Evolutionary conservation across 2,797 vertebrate species (phyloP).

Genomic region (Perodicticus potto): DNA sequence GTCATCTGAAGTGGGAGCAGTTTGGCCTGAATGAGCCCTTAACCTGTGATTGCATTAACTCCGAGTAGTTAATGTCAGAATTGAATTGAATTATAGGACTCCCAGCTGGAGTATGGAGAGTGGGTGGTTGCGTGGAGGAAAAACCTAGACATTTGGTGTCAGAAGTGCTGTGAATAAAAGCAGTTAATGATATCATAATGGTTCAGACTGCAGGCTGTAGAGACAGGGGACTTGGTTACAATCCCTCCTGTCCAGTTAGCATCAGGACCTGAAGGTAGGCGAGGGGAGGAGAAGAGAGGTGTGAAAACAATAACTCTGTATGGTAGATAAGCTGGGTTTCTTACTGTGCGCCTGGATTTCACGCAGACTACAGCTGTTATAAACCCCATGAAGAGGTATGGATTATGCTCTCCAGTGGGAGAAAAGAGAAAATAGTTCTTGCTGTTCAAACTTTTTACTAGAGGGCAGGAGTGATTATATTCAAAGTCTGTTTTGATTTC

Average conservation of each 20-base stretch:
- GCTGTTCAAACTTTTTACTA: neutral
- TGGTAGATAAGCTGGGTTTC: neutral
- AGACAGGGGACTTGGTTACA: neutral
- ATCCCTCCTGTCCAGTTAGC: neutral
- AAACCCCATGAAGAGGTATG: neutral
- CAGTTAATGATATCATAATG: neutral
- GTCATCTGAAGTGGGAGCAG: neutral
- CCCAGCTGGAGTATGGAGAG: neutral
- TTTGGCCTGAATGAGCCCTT: neutral
- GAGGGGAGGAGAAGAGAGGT: neutral
- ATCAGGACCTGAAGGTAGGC: neutral
- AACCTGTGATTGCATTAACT: neutral
- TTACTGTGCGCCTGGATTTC: neutral
- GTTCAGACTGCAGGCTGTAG: neutral
- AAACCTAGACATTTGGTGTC: neutral
- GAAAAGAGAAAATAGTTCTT: neutral
- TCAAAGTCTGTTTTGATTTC: neutral
- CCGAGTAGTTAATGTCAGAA: neutral
- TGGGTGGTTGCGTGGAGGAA: neutral
- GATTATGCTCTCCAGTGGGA: neutral
- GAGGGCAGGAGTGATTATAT: neutral
- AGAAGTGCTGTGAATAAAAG: neutral
- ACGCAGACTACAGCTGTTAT: neutral
- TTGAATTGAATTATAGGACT: neutral
- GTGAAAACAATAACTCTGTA: neutral